These are phyloP conservation scores for Ginglymostoma cirratum DNA, from an alignment of 2,113 vertebrate species.

Conservation along the genomic window DNA sequence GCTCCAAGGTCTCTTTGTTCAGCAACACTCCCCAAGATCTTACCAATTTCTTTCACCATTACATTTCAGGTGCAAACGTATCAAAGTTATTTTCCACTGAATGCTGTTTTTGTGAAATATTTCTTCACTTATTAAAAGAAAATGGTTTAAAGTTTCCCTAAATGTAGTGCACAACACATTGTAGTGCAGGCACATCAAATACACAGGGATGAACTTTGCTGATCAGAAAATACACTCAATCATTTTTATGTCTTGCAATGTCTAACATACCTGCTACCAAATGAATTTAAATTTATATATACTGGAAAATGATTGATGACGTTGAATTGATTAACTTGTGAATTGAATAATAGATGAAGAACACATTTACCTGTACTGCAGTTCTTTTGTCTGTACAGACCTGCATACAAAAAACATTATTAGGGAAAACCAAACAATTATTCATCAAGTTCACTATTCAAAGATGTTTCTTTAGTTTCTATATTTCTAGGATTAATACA, in stretches of 20 bases:
- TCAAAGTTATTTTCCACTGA: not conserved
- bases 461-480: not conserved
- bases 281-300: not conserved
- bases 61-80: not conserved
- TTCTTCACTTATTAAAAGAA: not conserved
- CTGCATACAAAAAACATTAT: conserved; percentile 19
- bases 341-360: not conserved
- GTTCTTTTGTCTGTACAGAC: not conserved
- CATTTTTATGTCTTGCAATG: not conserved
- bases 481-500: not conserved
- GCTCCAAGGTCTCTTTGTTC: no score
- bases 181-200: not conserved
- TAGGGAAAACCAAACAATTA: not conserved
- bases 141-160: not conserved
- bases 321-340: not conserved
- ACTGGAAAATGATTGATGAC: not conserved
- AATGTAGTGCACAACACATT: not conserved
- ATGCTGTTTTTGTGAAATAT: not conserved
- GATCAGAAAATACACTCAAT: not conserved
- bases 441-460: not conserved
- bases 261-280: not conserved
- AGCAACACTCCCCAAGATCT: no score
- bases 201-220: not conserved
- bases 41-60: not conserved
- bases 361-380: conserved; percentile 25